phyloP scores from a whole-genome alignment of 2,888 invertebrate genomes.

The Coenonympha glycerion region DNA sequence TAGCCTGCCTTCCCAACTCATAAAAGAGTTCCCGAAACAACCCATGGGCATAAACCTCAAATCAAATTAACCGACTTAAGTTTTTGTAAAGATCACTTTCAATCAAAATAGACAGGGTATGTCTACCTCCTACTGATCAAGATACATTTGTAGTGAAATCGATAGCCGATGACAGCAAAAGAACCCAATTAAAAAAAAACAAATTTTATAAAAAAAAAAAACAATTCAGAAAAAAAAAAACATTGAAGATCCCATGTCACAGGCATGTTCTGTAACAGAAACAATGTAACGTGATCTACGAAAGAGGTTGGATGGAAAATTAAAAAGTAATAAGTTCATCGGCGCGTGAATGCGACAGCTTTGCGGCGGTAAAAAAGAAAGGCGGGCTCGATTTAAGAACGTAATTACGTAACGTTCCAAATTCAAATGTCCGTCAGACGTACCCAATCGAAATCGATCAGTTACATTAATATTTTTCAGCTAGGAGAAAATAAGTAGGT shows the following conservation, averaged over 20 bases:
- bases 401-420: slow-evolving; percentile 29
- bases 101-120: slow-evolving; percentile 17
- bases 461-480: too few relatives aligned
- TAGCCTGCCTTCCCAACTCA: neutral
- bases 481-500: too few relatives aligned
- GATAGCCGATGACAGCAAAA: slow-evolving; percentile 30
- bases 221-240: slow-evolving; percentile 22
- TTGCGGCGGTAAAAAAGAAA: slow-evolving; percentile 47
- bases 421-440: slow-evolving; percentile 27
- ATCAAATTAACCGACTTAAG: slow-evolving; percentile 17
- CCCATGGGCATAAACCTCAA: slow-evolving; percentile 19
- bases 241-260: slow-evolving; percentile 33
- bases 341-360: slow-evolving; percentile 57
- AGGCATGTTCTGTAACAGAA: slow-evolving; percentile 31
- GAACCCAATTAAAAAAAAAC: slow-evolving; percentile 21
- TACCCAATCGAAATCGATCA: slow-evolving; percentile 25
- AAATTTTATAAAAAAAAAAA: slow-evolving; percentile 21
- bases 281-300: slow-evolving; percentile 47
- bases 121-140: slow-evolving; percentile 23
- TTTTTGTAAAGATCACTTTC: slow-evolving; percentile 20
- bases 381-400: slow-evolving; percentile 35
- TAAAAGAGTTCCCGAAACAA: slow-evolving; percentile 15
- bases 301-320: slow-evolving; percentile 44
- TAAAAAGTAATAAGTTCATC: slow-evolving; percentile 50
- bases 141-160: slow-evolving; percentile 28